A percentile compares a stretch with the other conserved stretches of the same genome.
phyloP scores from a whole-genome alignment of 2,113 vertebrate species.

The Oryzias melastigma region DNA sequence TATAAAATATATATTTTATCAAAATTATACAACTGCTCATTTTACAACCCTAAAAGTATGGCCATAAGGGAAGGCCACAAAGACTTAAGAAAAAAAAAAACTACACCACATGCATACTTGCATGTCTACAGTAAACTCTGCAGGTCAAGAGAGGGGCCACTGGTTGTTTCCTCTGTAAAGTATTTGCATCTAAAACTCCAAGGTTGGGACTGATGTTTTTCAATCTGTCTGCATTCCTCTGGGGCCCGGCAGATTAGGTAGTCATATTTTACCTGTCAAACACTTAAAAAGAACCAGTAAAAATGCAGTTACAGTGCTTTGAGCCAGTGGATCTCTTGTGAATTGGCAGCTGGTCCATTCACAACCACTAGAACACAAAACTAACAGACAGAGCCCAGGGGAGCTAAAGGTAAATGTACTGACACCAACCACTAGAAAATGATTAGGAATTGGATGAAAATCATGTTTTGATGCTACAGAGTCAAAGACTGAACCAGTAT shows the following conservation, averaged over 20 bases:
- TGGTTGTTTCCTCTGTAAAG: conserved; percentile 58
- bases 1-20: no score
- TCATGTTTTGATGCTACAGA: no score
- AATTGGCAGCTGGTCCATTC: conserved; percentile 42
- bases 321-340: conserved; percentile 28
- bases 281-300: conserved; percentile 49
- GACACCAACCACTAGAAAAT: conserved; percentile 3
- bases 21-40: conserved; percentile 5
- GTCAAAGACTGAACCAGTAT: no score
- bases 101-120: conserved; percentile 17
- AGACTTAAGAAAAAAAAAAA: not conserved
- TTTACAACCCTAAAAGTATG: conserved; percentile 1
- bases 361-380: conserved; percentile 7
- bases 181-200: conserved; percentile 67
- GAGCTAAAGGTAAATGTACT: not conserved
- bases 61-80: no score
- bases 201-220: conserved; percentile 68
- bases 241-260: conserved; percentile 50
- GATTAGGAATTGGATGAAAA: not conserved
- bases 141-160: conserved; percentile 31
- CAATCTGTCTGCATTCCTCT: conserved; percentile 55
- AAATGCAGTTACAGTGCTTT: conserved; percentile 1
- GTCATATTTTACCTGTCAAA: conserved; percentile 73
- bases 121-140: conserved; percentile 26
- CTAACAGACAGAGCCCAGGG: not conserved